phyloP scores from a whole-genome alignment of 2,888 invertebrate genomes.

The Graphium colonna region DNA sequence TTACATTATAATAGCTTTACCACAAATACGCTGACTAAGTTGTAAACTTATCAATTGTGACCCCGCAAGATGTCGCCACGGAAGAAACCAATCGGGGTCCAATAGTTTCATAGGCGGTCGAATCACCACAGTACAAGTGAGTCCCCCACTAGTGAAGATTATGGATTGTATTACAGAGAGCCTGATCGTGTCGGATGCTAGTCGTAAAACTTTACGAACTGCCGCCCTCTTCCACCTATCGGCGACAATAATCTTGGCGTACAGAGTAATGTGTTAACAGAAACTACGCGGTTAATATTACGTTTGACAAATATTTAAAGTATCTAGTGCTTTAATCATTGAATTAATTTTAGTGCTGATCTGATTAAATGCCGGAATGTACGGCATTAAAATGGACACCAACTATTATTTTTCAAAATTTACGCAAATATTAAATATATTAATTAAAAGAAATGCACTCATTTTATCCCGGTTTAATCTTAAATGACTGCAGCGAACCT shows the following conservation, averaged over 20 bases:
- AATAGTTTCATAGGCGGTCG: conserved; percentile 32
- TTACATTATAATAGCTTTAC: too few relatives aligned
- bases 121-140: conserved; percentile 33
- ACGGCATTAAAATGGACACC: too few relatives aligned
- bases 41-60: not conserved
- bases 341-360: too few relatives aligned
- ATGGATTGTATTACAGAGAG: conserved; percentile 37
- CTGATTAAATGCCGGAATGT: too few relatives aligned
- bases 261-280: conserved; percentile 15
- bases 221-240: conserved; percentile 67
- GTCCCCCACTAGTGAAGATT: conserved; percentile 32
- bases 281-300: too few relatives aligned
- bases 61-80: conserved; percentile 12
- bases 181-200: conserved; percentile 59
- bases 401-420: too few relatives aligned
- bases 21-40: not conserved
- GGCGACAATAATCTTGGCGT: conserved; percentile 60
- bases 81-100: conserved; percentile 34
- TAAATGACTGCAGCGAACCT: too few relatives aligned
- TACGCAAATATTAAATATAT: too few relatives aligned
- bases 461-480: too few relatives aligned
- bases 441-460: too few relatives aligned
- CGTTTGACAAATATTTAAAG: too few relatives aligned
- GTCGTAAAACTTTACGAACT: conserved; percentile 78
- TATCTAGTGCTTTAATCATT: too few relatives aligned